Base-by-base conservation (phyloP, 2,888 invertebrate genomes). In the Leptopilina myrica region DNA sequence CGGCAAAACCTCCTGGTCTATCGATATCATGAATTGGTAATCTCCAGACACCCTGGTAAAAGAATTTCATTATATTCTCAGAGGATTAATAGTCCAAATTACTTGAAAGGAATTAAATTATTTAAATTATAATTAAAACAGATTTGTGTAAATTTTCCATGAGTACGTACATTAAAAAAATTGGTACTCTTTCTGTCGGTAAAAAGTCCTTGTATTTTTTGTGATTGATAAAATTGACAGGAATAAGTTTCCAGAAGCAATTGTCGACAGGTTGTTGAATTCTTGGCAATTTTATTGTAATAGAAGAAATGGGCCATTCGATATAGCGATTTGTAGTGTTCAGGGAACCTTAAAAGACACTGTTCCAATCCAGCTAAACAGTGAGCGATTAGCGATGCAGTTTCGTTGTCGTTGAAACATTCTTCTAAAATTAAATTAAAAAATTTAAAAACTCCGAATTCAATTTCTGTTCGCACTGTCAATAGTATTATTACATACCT, bases 321-420 rank as follows among this genome's bases (percentile, higher is more conserved):
- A 91, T 98, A 98, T 77, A 98, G 93, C 0, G 98, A 97, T 92
- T 98, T 98, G 91, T 98, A 98, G 92, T 98, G 98, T 86, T 97
- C 97, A 0, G 97, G 95, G 90, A 98, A 97, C 69, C 98, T 93
- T 73, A 95, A 94, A 8, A 97, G 94, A 88, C 98, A 98, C 87
- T 97, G 95, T 92, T 97, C 96, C 83, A 98, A 92, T 49, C 97
- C 97, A 88, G 94, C 93, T 15, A 97, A 92, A 88, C 97, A 97
- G 62, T 93, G 93, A 49, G 93, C 92, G 53, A 96, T 94, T 76
- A 97, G 93, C 83, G 92, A 92, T 86, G 93, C 93, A n/a, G 93
- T 93, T 88, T 94, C 93, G 67, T 93, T 93, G 11, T 93, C 93
- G 0, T 76, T 83, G 33, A 84, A 65, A 79, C 83, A 87, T 76